Evolutionary conservation across 2,113 vertebrate species (phyloP), one percentile per base, ranked within the genome.

Genomic region (Hemibagrus wyckioides): DNA sequence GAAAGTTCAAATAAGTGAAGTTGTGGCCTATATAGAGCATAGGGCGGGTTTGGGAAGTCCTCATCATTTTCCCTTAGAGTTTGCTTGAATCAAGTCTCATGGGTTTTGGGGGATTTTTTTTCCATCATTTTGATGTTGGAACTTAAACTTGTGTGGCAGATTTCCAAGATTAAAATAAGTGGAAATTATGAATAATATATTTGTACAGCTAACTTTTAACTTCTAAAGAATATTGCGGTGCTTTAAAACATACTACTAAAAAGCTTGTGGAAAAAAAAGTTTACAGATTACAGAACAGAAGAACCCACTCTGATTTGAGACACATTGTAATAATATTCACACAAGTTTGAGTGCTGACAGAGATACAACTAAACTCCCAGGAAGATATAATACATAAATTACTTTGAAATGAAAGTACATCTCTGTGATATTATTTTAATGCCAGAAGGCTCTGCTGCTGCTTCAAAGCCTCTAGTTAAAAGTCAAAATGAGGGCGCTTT

Each of bases 381-480:
- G 85, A 84, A 83, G 84, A 86, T 85, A 82, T 82, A 82, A 88
- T 88, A 77, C 90, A 91, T 92, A 92, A 92, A 92, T 93, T 90
- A 92, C 86, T 59, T 80, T 85, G 69, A 89, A 93, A 92, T 94
- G 89, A 92, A 90, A 94, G 91, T 92, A 93, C 80, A 76, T 90
- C 89, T 92, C 89, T 90, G 84, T 88, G 90, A 94, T 93, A 93
- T 92, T 87, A 88, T 88, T 92, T 91, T 89, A 91, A 93, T 90
- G 91, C 89, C 90, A 91, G 90, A 93, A 91, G 57, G 50, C 85
- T 91, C 83, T 67, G 89, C 87, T 86, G 90, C 82, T 59, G 86
- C 93, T 93, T 94, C 92, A 93, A 94, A 94, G 92, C 82, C 85
- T 73, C 80, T 89, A 92, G 90, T 92, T 91, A 91, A 91, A 89